phyloP scores from a whole-genome alignment of 53 echinoderm and acorn worm genomes.

The Antedon mediterranea region DNA sequence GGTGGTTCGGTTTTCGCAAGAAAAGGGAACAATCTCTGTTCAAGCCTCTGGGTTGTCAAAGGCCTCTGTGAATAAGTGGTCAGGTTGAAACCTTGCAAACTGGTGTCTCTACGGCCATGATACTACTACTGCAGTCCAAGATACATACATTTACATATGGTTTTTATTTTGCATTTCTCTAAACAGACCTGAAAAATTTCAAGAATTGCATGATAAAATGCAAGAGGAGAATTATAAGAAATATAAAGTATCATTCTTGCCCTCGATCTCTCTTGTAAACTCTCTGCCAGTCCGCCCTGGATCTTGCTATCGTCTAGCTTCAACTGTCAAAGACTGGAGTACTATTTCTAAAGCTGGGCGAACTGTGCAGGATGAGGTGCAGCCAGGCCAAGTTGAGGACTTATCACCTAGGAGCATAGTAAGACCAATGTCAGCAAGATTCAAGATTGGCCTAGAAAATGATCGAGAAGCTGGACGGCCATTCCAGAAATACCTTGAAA shows the following conservation, averaged over 20 bases:
- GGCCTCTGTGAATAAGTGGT: too few relatives aligned
- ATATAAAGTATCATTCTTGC: conserved; percentile 57
- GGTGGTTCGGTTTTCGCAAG: too few relatives aligned
- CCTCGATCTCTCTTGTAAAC: conserved; percentile 89
- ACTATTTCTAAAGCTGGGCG: conserved; percentile 59
- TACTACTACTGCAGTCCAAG: too few relatives aligned
- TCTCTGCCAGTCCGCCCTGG: conserved; percentile 78
- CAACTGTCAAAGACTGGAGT: conserved; percentile 75
- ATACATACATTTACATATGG: too few relatives aligned
- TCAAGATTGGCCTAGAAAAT: conserved; percentile 59
- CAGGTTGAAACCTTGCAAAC: too few relatives aligned
- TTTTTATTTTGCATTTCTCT: too few relatives aligned
- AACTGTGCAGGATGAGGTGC: conserved; percentile 46
- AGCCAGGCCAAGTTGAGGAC: conserved; percentile 47
- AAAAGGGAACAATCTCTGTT: too few relatives aligned
- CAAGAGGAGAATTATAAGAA: conserved; percentile 34
- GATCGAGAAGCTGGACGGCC: conserved; percentile 84
- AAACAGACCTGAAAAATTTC: conserved; percentile 25
- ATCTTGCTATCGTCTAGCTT: conserved; percentile 78
- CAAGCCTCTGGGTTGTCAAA: too few relatives aligned
- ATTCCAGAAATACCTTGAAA: conserved; percentile 78
- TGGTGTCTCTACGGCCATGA: too few relatives aligned
- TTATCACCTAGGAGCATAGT: conserved; percentile 35
- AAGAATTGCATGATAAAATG: conserved; percentile 20
- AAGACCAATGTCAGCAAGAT: conserved; percentile 65